Percentiles rank a stretch among this genome's conserved stretches.
These are phyloP conservation scores for Avahi laniger DNA, from an alignment of 2,797 vertebrate species.

Conservation along the genomic window DNA sequence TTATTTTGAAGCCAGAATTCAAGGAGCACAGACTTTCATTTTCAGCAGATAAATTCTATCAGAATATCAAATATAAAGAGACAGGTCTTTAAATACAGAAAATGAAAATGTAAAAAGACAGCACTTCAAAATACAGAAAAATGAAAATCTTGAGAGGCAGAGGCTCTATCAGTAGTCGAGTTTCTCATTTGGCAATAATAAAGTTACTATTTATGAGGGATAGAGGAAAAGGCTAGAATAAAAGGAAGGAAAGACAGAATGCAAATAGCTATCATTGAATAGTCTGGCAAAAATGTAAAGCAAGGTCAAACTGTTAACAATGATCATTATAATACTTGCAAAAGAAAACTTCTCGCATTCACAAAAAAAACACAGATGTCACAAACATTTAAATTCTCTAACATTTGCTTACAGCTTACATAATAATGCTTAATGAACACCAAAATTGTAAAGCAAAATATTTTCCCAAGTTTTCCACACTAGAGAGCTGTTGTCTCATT, in stretches of 20 bases:
- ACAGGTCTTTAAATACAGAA: slow-evolving; percentile 67
- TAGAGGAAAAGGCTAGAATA: not conserved
- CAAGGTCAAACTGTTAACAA: slow-evolving; percentile 42
- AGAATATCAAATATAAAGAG: slow-evolving; percentile 66
- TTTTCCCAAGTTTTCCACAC: slow-evolving; percentile 47
- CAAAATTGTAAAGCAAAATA: slow-evolving; percentile 67
- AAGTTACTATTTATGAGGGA: slow-evolving; percentile 56
- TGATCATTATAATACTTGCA: slow-evolving; percentile 54
- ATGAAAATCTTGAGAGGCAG: slow-evolving; percentile 60
- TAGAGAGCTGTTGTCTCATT: slow-evolving; percentile 30
- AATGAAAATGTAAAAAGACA: slow-evolving; percentile 68
- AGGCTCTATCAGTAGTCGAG: slow-evolving; percentile 54
- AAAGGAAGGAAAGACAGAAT: slow-evolving; percentile 57
- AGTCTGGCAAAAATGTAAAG: slow-evolving; percentile 63
- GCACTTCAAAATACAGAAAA: slow-evolving; percentile 59
- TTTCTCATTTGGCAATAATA: slow-evolving; percentile 66
- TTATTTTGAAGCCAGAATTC: slow-evolving; percentile 73
- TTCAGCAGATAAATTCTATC: slow-evolving; percentile 77
- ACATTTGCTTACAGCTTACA: slow-evolving; percentile 69
- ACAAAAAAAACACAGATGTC: slow-evolving; percentile 65
- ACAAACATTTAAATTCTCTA: slow-evolving; percentile 60
- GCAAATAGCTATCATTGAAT: slow-evolving; percentile 51
- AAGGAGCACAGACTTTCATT: slow-evolving; percentile 76
- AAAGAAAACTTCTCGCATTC: slow-evolving; percentile 60
- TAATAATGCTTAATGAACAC: slow-evolving; percentile 57